These are phyloP conservation scores for Netelia inedita DNA, from an alignment of 2,888 invertebrate genomes.

Conservation along the genomic window DNA sequence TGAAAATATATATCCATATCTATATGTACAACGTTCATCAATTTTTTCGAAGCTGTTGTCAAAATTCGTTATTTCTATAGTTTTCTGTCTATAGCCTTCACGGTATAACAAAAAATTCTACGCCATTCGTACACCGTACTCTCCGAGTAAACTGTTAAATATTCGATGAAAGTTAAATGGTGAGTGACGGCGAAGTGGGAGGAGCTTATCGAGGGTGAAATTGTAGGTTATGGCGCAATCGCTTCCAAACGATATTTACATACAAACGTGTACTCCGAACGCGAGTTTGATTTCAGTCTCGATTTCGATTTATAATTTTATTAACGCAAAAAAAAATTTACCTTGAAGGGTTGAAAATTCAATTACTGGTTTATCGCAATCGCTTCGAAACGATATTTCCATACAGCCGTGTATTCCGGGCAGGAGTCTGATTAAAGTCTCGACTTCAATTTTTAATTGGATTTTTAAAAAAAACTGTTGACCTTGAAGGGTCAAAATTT, in stretches of 20 bases:
- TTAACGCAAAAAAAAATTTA: too few relatives aligned
- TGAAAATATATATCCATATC: slow-evolving; percentile 17
- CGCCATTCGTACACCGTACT: background rate
- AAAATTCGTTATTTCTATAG: background rate
- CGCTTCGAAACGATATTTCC: too few relatives aligned
- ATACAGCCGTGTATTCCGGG: too few relatives aligned
- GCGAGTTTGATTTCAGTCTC: too few relatives aligned
- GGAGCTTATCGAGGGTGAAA: slow-evolving; percentile 14
- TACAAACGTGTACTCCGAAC: background rate
- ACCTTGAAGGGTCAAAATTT: too few relatives aligned
- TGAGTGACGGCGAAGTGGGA: background rate
- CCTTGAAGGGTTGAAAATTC: too few relatives aligned
- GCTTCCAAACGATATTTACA: background rate
- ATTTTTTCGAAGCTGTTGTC: slow-evolving; percentile 27
- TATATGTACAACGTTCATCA: slow-evolving; percentile 9
- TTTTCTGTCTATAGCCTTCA: background rate
- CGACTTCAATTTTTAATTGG: too few relatives aligned
- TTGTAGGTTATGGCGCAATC: background rate
- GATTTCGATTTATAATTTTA: too few relatives aligned
- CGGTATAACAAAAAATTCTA: background rate
- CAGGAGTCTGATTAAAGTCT: too few relatives aligned
- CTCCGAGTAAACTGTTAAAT: slow-evolving; percentile 50
- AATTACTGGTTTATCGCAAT: too few relatives aligned
- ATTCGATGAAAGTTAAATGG: slow-evolving; percentile 38
- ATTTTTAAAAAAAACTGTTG: too few relatives aligned